These are phyloP conservation scores for Antitype chi DNA, from an alignment of 2,888 invertebrate genomes.

Conservation along the genomic window DNA sequence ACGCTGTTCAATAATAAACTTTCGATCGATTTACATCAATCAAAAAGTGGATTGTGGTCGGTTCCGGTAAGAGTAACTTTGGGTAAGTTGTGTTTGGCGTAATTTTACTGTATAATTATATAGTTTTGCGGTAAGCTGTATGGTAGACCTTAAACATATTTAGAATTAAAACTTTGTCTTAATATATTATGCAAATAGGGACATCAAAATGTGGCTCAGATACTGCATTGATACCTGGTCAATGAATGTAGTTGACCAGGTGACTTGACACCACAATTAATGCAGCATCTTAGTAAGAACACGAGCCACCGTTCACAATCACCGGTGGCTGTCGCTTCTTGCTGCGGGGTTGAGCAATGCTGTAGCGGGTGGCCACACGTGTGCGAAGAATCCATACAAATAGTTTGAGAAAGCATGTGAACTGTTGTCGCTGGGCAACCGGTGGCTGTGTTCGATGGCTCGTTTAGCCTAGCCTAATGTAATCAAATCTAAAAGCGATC, in stretches of 20 bases:
- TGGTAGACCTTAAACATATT: background rate
- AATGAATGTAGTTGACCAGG: background rate
- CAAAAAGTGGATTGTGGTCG: conserved; percentile 74
- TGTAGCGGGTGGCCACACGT: no score
- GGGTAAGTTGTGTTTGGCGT: conserved; percentile 41
- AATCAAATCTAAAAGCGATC: background rate
- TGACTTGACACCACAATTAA: no score
- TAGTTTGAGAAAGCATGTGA: no score
- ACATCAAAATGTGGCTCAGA: background rate
- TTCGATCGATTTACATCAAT: conserved; percentile 77
- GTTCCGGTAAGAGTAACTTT: conserved; percentile 50
- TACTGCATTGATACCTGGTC: no score
- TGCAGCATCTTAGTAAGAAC: no score
- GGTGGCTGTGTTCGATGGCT: no score
- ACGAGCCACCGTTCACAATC: no score
- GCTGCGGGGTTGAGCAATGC: no score
- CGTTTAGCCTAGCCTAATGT: no score
- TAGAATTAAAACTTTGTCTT: background rate
- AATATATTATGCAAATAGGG: background rate
- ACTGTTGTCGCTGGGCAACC: no score
- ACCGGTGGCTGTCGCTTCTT: no score
- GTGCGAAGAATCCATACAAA: no score
- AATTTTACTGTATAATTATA: background rate
- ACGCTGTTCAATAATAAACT: conserved; percentile 76
- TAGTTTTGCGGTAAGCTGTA: background rate